Evolutionary conservation across 1,140 invertebrate species (phyloP).

Genomic region (Gryon sp.): DNA sequence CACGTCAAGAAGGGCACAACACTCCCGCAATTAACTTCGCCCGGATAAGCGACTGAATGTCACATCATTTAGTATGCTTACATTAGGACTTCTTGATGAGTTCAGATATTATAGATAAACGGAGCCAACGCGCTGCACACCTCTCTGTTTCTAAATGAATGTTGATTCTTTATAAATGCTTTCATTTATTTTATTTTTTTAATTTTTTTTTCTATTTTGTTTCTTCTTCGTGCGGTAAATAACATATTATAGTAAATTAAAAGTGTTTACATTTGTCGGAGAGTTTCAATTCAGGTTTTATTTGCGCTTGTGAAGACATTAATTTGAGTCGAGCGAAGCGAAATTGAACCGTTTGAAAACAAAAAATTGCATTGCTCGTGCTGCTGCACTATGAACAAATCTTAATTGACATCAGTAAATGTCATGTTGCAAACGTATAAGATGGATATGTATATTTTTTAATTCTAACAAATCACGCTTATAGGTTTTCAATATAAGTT

Average conservation of each 20-base stretch:
- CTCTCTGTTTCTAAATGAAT: slow-evolving; percentile 57
- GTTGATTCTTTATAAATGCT: slow-evolving; percentile 42
- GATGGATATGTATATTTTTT: no score
- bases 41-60: slow-evolving; percentile 58
- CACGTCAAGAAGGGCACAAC: slow-evolving; percentile 47
- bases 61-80: slow-evolving; percentile 58
- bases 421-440: no score
- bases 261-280: slow-evolving; percentile 43
- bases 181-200: slow-evolving; percentile 25
- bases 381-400: no score
- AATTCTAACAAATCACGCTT: no score
- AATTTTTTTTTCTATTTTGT: no score
- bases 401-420: no score
- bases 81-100: slow-evolving; percentile 56
- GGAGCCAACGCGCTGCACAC: slow-evolving; percentile 27
- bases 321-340: slow-evolving; percentile 40
- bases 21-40: slow-evolving; percentile 60
- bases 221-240: slow-evolving; percentile 30
- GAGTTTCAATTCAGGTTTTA: slow-evolving; percentile 53
- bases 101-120: slow-evolving; percentile 61
- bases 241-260: slow-evolving; percentile 59
- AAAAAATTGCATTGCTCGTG: no score
- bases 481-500: no score
- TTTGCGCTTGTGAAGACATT: slow-evolving; percentile 48
- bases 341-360: slow-evolving; percentile 52